These are phyloP conservation scores for Panagrolaimus sp. DNA, from an alignment of 1,140 invertebrate species.

Conservation along the genomic window DNA sequence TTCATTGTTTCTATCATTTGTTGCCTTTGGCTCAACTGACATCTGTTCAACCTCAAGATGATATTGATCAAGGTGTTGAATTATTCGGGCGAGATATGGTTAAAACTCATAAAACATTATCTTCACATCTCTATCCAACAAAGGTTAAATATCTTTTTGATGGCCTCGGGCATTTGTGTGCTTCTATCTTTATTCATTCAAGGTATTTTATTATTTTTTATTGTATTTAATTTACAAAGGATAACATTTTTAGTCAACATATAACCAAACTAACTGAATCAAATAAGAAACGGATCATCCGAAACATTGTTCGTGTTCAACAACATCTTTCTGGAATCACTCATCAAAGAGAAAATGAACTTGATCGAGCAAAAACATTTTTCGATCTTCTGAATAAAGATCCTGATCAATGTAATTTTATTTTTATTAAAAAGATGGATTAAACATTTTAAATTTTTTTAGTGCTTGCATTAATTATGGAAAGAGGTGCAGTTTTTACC, in stretches of 20 bases:
- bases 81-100: conserved; percentile 74
- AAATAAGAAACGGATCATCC: conserved; percentile 65
- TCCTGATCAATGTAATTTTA: conserved; percentile 71
- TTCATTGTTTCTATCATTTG: conserved; percentile 88
- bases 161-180: conserved; percentile 78
- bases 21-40: conserved; percentile 67
- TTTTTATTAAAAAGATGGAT: too few relatives aligned
- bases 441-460: too few relatives aligned
- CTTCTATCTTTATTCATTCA: conserved; percentile 77
- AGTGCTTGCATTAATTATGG: conserved; percentile 72
- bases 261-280: conserved; percentile 74
- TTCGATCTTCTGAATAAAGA: conserved; percentile 79
- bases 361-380: conserved; percentile 81
- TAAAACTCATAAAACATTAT: conserved; percentile 74
- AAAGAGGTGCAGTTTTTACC: conserved; percentile 75
- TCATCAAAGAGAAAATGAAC: conserved; percentile 72
- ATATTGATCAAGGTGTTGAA: conserved; percentile 75
- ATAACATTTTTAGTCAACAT: conserved; percentile 66
- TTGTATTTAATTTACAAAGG: background rate
- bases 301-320: conserved; percentile 78
- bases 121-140: conserved; percentile 69
- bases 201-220: conserved; percentile 34
- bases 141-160: conserved; percentile 89
- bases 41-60: conserved; percentile 64
- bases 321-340: conserved; percentile 79